Conservation (phyloP, 2,113 vertebrate species). For the Tachuris rubrigastra region DNA sequence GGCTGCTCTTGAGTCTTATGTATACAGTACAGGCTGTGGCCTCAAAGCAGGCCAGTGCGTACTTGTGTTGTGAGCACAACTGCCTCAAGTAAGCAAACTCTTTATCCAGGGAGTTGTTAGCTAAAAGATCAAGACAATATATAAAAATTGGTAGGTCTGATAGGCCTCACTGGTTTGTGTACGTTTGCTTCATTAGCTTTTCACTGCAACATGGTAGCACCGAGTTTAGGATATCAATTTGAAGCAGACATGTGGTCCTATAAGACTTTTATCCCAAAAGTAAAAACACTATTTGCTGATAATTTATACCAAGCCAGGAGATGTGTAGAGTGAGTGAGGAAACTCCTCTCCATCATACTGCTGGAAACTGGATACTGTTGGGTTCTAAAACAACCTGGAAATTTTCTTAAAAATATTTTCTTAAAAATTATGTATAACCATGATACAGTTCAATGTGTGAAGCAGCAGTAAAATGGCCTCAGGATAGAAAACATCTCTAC, state of each 20-base stretch:
- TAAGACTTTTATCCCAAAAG: not conserved
- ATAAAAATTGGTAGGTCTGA: not conserved
- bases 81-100: not conserved
- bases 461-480: not conserved
- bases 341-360: not conserved
- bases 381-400: not conserved
- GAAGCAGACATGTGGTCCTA: not conserved
- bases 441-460: not conserved
- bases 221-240: not conserved
- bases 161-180: not conserved
- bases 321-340: not conserved
- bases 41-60: not conserved
- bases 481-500: not conserved
- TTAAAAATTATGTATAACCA: not conserved
- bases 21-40: not conserved
- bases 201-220: not conserved
- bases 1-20: not conserved
- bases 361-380: not conserved
- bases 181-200: not conserved
- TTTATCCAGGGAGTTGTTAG: not conserved
- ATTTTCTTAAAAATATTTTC: not conserved
- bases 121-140: not conserved
- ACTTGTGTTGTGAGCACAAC: accelerated
- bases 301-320: not conserved
- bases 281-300: not conserved